Conservation (phyloP, 2,797 vertebrate species). For the Lepilemur septentrionalis region DNA sequence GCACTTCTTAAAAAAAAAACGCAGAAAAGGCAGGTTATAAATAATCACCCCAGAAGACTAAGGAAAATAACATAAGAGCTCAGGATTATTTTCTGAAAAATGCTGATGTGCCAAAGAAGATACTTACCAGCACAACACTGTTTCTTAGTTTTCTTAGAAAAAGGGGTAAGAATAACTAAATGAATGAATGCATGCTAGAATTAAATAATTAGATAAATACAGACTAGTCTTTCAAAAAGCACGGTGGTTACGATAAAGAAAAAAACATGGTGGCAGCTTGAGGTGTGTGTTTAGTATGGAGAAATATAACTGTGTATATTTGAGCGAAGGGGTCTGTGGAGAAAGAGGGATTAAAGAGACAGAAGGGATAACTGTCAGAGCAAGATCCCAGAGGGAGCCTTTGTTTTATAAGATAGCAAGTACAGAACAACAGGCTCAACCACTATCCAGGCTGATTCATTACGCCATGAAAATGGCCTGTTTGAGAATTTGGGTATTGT, state of each 20-base stretch:
- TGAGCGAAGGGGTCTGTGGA: neutral
- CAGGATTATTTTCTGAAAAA: neutral
- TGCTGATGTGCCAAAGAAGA: neutral
- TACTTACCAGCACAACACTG: neutral
- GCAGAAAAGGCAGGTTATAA: neutral
- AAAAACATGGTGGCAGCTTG: neutral
- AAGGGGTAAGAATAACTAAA: neutral
- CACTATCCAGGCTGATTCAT: neutral
- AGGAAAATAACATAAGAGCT: neutral
- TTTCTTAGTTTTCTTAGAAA: slow-evolving; percentile 19
- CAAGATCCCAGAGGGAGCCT: neutral
- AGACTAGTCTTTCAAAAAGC: slow-evolving; percentile 6
- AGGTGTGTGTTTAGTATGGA: neutral
- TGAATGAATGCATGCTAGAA: neutral
- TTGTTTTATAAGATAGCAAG: neutral
- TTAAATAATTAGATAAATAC: neutral
- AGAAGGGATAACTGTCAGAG: neutral
- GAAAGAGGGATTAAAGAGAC: neutral
- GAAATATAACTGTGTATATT: neutral
- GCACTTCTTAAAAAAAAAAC: neutral
- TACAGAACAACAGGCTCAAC: neutral
- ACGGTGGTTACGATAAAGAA: slow-evolving; percentile 1
- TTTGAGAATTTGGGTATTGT: neutral
- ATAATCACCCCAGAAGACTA: neutral
- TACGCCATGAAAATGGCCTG: neutral